A percentile compares a stretch with the other conserved stretches of the same genome.
Conservation (phyloP, 1,140 invertebrate genomes). For the Eubasilissa regina region DNA sequence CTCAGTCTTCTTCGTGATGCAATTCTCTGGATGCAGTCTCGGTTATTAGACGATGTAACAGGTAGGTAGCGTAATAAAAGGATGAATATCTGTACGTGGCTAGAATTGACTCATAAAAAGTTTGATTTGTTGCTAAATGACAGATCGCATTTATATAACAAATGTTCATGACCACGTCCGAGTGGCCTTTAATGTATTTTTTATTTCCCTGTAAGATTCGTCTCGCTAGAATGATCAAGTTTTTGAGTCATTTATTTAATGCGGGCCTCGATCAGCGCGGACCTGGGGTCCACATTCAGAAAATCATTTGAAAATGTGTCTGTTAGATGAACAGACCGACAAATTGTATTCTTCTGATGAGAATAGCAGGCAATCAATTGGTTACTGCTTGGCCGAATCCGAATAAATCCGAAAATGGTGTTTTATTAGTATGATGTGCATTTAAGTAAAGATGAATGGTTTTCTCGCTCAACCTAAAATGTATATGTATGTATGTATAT, state of each 20-base stretch:
- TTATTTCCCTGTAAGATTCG: neutral
- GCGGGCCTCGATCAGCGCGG: neutral
- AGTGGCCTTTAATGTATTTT: neutral
- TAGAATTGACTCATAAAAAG: neutral
- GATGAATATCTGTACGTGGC: neutral
- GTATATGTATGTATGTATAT: too few species aligned
- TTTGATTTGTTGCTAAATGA: neutral
- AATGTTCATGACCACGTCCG: neutral
- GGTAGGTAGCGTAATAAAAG: neutral
- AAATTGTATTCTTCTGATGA: too few species aligned
- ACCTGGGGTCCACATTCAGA: neutral
- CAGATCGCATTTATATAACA: neutral
- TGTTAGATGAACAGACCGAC: too few species aligned
- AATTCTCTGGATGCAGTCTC: conserved; percentile 7
- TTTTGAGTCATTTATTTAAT: conserved; percentile 21
- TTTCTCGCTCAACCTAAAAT: too few species aligned
- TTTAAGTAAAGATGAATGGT: too few species aligned
- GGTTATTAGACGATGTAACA: neutral
- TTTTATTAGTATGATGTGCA: too few species aligned
- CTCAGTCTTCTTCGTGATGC: conserved; percentile 17
- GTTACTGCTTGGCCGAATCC: too few species aligned
- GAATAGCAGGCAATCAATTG: too few species aligned
- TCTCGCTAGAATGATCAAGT: conserved; percentile 4
- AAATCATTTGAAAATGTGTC: neutral
- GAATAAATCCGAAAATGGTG: too few species aligned